These are phyloP conservation scores for Cherax quadricarinatus DNA, from an alignment of 1,140 invertebrate genomes.

Conservation along the genomic window DNA sequence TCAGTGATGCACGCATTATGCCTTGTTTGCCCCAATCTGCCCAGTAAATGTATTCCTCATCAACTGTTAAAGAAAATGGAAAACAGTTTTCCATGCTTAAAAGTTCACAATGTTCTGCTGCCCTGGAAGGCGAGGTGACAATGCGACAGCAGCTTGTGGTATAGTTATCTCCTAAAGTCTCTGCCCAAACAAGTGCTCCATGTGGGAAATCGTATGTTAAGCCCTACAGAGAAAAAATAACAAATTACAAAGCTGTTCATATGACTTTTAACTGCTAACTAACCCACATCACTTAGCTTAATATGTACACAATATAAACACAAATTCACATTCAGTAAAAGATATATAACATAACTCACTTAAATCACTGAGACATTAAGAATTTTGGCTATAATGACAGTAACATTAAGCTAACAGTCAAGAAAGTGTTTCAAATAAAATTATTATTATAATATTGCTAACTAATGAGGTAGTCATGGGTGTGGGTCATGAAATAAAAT, in stretches of 20 bases:
- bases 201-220: constrained; percentile 46
- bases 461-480: too few relatives aligned
- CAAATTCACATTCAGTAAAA: too few relatives aligned
- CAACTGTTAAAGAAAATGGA: constrained; percentile 62
- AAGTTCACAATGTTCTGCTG: neutral
- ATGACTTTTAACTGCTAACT: too few relatives aligned
- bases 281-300: too few relatives aligned
- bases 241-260: neutral
- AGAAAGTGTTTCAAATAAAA: too few relatives aligned
- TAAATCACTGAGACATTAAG: too few relatives aligned
- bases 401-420: too few relatives aligned
- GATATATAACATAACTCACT: too few relatives aligned
- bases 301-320: too few relatives aligned
- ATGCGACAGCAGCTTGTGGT: constrained; percentile 42
- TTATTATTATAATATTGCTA: too few relatives aligned
- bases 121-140: constrained; percentile 9
- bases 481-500: too few relatives aligned
- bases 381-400: too few relatives aligned
- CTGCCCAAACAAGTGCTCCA: constrained; percentile 50
- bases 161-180: constrained; percentile 31
- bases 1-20: constrained; percentile 62
- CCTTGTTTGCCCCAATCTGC: constrained; percentile 57
- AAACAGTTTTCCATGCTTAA: constrained; percentile 59
- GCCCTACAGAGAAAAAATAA: constrained; percentile 31
- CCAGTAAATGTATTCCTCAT: constrained; percentile 65